Evolutionary conservation across 2,888 invertebrate species (phyloP).

Genomic region (Anarsia innoxiella): DNA sequence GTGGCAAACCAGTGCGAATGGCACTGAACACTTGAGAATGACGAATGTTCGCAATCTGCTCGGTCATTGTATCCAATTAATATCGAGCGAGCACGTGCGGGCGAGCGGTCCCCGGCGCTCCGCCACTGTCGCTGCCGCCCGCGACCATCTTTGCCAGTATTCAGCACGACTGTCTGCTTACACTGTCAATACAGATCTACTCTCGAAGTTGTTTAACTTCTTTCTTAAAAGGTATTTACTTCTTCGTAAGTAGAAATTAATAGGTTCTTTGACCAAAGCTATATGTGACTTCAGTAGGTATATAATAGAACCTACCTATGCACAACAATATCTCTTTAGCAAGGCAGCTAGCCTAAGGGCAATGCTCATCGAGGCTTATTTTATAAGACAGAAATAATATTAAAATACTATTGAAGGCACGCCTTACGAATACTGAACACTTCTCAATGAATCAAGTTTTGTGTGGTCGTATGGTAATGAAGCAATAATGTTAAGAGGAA

Average conservation of each 20-base stretch:
- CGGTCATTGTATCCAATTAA: slow-evolving; percentile 52
- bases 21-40: slow-evolving; percentile 39
- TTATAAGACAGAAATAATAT: slow-evolving; percentile 28
- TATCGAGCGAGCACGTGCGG: slow-evolving; percentile 51
- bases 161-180: too few relatives aligned
- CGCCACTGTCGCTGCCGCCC: background rate
- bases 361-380: slow-evolving; percentile 12
- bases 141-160: too few relatives aligned
- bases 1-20: slow-evolving; percentile 27
- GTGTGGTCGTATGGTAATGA: slow-evolving; percentile 34
- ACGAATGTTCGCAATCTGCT: slow-evolving; percentile 45
- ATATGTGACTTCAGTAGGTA: too few relatives aligned
- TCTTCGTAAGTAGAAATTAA: too few relatives aligned
- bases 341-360: slow-evolving; percentile 14
- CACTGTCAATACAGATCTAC: too few relatives aligned
- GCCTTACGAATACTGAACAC: slow-evolving; percentile 21
- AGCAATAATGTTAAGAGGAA: slow-evolving; percentile 16
- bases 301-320: too few relatives aligned
- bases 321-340: slow-evolving; percentile 27
- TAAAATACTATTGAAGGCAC: slow-evolving; percentile 30
- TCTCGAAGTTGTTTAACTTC: too few relatives aligned
- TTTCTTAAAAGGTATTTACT: too few relatives aligned
- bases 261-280: too few relatives aligned
- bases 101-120: background rate
- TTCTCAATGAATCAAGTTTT: slow-evolving; percentile 18